Base-by-base conservation (phyloP, 1,140 invertebrate genomes). In the Subanguina moxae region DNA sequence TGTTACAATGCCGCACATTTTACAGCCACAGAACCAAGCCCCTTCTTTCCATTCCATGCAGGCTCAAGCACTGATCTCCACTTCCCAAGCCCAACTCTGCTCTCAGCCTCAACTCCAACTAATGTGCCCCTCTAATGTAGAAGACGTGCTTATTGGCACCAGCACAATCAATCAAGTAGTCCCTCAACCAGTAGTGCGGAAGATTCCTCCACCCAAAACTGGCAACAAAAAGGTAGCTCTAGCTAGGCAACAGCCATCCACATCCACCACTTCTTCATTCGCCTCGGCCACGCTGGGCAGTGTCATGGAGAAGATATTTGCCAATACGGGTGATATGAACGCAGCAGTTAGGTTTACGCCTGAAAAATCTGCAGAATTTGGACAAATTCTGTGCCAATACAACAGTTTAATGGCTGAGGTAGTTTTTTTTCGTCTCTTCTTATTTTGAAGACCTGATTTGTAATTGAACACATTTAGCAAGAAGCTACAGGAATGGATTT, bases 301-400 rank as follows among this genome's bases (percentile, higher is more conserved):
- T 52, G 48, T 52, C n/a, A 52, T 52, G n/a, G n/a, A 52, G 23
- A 52, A 25, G 15, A 52, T 52, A 52, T 52, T 52, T 15, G 48
- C 48, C 3, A 52, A 25, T 25, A 52, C n/a, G 1, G 48, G 48
- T 52, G 48, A 19, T 52, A 25, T 21, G 48, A 52, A 25, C 48
- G 48, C 48, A 52, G 48, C 48, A 25, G 48, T 52, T 8, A 52
- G 48, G 23, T 52, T 52, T 25, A 52, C 48, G 15, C n/a, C 48
- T 3, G 48, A 45, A 25, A 19, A 21, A 19, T 52, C 48, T 25
- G 48, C 48, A 5, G 48, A 52, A 25, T 52, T 52, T 52, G 48
- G 48, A 5, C n/a, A 25, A 8, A 52, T 52, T 7, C 15, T 52
- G n/a, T 19, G n/a, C 8, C 48, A 52, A 25, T 19, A 19, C 23